Conservation (phyloP, 2,888 invertebrate genomes). For the Uloborus plumipes region DNA sequence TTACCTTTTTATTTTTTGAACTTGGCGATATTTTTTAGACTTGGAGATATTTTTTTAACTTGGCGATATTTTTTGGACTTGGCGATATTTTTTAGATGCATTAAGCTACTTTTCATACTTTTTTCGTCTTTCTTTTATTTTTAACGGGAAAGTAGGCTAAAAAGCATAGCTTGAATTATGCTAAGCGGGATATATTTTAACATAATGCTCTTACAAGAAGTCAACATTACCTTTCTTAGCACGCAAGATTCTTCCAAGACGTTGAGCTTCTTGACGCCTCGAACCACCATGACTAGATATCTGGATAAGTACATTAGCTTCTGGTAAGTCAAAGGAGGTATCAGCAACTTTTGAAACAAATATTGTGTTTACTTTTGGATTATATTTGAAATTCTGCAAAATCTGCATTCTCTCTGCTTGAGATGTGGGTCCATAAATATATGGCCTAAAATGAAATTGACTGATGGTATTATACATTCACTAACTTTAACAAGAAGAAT, state of each 20-base stretch:
- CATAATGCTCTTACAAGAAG: neutral
- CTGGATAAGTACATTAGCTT: conserved; percentile 98
- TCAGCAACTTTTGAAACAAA: conserved; percentile 99
- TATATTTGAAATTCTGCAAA: conserved; percentile 98
- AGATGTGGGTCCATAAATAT: conserved; percentile 97
- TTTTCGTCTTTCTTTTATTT: too few relatives aligned
- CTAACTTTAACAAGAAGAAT: too few relatives aligned
- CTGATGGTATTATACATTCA: too few relatives aligned
- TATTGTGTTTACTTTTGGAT: conserved; percentile 98
- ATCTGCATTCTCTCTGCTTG: conserved; percentile 97
- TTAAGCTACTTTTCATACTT: too few relatives aligned
- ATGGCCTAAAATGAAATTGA: conserved; percentile 76
- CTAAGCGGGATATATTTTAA: too few relatives aligned
- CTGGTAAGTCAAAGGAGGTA: conserved; percentile 98
- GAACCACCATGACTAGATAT: conserved; percentile 99
- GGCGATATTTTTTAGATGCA: too few relatives aligned
- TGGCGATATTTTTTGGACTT: too few relatives aligned
- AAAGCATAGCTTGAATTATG: too few relatives aligned
- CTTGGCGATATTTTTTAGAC: too few relatives aligned
- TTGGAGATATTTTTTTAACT: too few relatives aligned
- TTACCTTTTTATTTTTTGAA: too few relatives aligned
- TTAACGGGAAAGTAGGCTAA: too few relatives aligned
- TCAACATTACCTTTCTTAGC: conserved; percentile 85
- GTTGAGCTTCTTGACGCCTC: conserved; percentile 96
- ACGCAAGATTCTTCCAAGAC: conserved; percentile 93